phyloP scores from a whole-genome alignment of 2,113 vertebrate genomes.

The Seriola dumerili region DNA sequence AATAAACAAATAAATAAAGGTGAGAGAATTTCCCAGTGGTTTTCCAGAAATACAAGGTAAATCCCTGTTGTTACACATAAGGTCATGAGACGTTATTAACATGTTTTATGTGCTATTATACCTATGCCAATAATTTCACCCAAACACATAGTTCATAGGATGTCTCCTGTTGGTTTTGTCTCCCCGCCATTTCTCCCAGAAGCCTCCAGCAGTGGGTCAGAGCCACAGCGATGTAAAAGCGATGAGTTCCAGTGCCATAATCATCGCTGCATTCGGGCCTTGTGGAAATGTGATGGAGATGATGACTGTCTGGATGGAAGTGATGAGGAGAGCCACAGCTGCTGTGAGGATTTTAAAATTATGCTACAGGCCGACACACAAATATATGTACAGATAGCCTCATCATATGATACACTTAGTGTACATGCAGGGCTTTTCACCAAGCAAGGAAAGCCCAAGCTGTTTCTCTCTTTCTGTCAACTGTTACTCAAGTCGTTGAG shows the following conservation, averaged over 20 bases:
- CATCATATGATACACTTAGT: not conserved
- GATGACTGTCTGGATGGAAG: constrained; percentile 96
- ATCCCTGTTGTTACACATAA: constrained; percentile 47
- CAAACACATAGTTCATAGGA: constrained; percentile 31
- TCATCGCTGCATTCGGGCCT: constrained; percentile 90
- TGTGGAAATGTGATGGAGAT: constrained; percentile 96
- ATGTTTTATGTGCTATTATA: constrained; percentile 54
- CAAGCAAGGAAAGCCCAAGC: constrained; percentile 16
- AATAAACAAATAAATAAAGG: constrained; percentile 57
- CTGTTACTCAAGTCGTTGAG: constrained; percentile 62
- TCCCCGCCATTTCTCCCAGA: constrained; percentile 38
- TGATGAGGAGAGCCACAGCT: constrained; percentile 90
- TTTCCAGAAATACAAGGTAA: constrained; percentile 35
- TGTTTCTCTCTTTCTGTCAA: constrained; percentile 47
- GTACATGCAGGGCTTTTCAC: constrained; percentile 5
- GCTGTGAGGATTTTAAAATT: constrained; percentile 84
- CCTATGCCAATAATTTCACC: constrained; percentile 50
- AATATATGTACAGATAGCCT: not conserved
- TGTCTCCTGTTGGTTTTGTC: constrained; percentile 31
- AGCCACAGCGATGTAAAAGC: constrained; percentile 86
- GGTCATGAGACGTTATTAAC: constrained; percentile 63
- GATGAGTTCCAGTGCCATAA: constrained; percentile 96
- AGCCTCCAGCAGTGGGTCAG: constrained; percentile 83
- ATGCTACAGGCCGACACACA: constrained; percentile 4
- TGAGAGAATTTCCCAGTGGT: constrained; percentile 42